A percentile compares a stretch with the other conserved stretches of the same genome.
Evolutionary conservation across 2,888 invertebrate species (phyloP).

Genomic region (Oeneis ivallda): DNA sequence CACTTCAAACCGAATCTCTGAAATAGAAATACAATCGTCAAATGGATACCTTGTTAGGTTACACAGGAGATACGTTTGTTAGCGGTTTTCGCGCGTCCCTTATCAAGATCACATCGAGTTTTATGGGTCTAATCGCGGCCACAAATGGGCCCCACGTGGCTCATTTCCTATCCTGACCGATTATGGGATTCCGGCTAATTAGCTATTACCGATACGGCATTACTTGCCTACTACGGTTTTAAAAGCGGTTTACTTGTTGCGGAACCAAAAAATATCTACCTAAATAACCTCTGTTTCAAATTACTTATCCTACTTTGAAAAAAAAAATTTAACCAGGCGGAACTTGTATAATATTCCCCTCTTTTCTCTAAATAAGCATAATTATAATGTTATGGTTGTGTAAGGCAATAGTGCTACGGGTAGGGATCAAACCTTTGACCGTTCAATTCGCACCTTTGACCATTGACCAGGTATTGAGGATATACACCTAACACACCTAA

Average conservation of each 20-base stretch:
- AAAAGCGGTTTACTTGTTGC: constrained; percentile 29
- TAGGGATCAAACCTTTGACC: too few relatives aligned
- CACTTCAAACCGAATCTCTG: not conserved
- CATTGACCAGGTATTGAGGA: too few relatives aligned
- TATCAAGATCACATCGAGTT: constrained; percentile 77
- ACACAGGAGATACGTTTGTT: constrained; percentile 46
- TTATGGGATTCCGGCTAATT: constrained; percentile 79
- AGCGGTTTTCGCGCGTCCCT: constrained; percentile 73
- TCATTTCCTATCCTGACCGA: constrained; percentile 78
- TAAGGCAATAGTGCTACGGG: too few relatives aligned
- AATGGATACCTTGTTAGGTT: constrained; percentile 30
- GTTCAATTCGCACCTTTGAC: too few relatives aligned
- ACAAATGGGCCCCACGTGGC: constrained; percentile 76
- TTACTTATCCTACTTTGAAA: too few relatives aligned
- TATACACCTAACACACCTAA: too few relatives aligned
- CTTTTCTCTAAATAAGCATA: too few relatives aligned
- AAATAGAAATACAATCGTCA: constrained; percentile 15
- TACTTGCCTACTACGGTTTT: constrained; percentile 38
- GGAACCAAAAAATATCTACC: not conserved
- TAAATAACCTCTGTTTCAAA: too few relatives aligned
- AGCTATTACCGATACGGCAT: constrained; percentile 76
- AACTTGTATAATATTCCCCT: too few relatives aligned
- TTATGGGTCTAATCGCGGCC: constrained; percentile 78
- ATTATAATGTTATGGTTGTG: too few relatives aligned
- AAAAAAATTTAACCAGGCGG: too few relatives aligned